Base-by-base conservation (phyloP, 2,797 vertebrate species). In the Nyctalus aviator region DNA sequence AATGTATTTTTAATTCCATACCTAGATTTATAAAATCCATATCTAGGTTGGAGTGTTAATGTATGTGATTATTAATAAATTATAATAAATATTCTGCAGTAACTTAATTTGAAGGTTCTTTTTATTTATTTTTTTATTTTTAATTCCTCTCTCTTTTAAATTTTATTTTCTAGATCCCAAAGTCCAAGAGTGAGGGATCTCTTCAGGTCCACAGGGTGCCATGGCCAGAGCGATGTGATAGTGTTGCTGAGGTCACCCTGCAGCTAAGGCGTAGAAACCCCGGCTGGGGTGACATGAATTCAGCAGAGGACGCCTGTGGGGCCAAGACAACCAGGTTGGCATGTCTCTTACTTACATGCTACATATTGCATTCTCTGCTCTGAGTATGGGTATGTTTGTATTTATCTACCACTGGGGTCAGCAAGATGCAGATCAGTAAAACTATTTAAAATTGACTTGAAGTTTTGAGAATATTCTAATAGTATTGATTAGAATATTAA, bases 161-260 rank as follows among this genome's bases (percentile, higher is more conserved):
- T 93, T 78, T 90, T 84, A 32, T 91, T 59, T 95, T 88, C 53
- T 75, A 97, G 94, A 92, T 92, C 46, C 78, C n/a, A 4, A 90
- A 95, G 64, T 96, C 85, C 71, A 93, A 62, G 59, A 96, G 82
- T 72, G 94, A 94, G 32, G 78, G 85, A 23, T 96, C 64, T 71
- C 6, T 92, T 88, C 66, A 71, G 53, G 15, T 17, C 20, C 76
- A 48, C 66, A 53, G 78, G 25, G n/a, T 85, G 6, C 92, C 81
- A 11, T 64, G 83, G 0, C 92, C 93, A 41, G 83, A 95, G 9
- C 23, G 68, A 1, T 79, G 44, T 27, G 75, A 93, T 30, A 44
- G 94, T 0, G 2, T 55, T 57, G 82, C 92, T 83, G 90, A 55
- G 27, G 18, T 89, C 75, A 93, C 57, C 85, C 35, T 79, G 27